Conservation (phyloP, 2,797 vertebrate genomes). For the Thunnus albacares region DNA sequence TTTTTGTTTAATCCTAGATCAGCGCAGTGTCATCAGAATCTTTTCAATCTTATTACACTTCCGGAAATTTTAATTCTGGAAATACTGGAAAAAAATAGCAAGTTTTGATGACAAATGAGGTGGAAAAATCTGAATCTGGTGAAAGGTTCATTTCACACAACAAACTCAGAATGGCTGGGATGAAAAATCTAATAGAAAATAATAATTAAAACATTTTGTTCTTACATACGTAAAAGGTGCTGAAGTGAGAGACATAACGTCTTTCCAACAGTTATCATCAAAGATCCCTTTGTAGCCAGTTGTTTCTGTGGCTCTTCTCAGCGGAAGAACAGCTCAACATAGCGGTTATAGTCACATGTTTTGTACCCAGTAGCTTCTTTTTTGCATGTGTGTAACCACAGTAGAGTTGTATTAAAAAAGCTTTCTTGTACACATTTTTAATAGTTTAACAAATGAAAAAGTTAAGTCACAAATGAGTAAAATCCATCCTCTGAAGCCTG, state of each 20-base stretch:
- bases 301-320: no score
- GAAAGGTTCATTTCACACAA: neutral
- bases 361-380: neutral
- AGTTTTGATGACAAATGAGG: constrained; percentile 34
- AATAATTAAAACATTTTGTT: no score
- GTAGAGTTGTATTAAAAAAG: no score
- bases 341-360: neutral
- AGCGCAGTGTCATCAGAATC: neutral
- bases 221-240: no score
- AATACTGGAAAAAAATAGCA: neutral
- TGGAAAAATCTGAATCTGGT: constrained; percentile 12
- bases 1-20: constrained; percentile 1
- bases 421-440: neutral
- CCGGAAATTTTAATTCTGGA: constrained; percentile 26
- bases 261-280: no score
- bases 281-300: no score
- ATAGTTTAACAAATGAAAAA: neutral
- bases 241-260: no score
- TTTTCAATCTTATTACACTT: neutral
- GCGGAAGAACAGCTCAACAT: neutral
- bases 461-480: neutral
- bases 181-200: neutral
- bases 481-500: no score
- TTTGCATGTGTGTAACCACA: neutral
- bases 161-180: neutral